A percentile compares a stretch with the other conserved stretches of the same genome.
These are phyloP conservation scores for Ornithoptera priamus DNA, from an alignment of 2,888 invertebrate species.

Conservation along the genomic window DNA sequence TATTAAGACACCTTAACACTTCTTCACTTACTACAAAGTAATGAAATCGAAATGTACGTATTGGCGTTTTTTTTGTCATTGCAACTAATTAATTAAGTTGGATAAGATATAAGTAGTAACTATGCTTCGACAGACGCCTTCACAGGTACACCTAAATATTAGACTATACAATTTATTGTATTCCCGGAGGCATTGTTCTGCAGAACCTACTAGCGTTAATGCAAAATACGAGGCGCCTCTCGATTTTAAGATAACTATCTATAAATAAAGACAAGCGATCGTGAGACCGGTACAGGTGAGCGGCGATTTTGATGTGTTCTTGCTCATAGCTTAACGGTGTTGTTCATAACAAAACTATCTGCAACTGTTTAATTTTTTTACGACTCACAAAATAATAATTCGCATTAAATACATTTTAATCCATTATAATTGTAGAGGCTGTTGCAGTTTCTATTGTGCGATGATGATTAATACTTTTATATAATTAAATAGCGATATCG, in stretches of 20 bases:
- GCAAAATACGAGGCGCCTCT: conserved; percentile 75
- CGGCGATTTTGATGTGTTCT: conserved; percentile 67
- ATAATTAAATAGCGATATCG: conserved; percentile 60
- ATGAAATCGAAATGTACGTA: conserved; percentile 1
- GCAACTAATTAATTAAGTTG: conserved; percentile 8
- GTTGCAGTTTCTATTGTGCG: conserved; percentile 27
- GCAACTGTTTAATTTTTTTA: conserved; percentile 21
- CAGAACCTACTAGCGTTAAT: conserved; percentile 68
- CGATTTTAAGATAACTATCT: conserved; percentile 68
- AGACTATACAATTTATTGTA: conserved; percentile 48
- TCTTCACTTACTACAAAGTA: conserved; percentile 3
- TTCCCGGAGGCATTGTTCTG: conserved; percentile 60
- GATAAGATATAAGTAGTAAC: not conserved
- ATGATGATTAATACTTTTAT: conserved; percentile 40
- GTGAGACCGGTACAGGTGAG: conserved; percentile 72
- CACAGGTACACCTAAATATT: not conserved
- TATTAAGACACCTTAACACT: not conserved
- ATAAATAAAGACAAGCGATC: conserved; percentile 70
- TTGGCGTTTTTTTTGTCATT: not conserved
- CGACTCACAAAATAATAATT: conserved; percentile 8
- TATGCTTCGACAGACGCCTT: not conserved
- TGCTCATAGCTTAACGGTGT: conserved; percentile 47
- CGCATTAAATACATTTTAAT: conserved; percentile 26
- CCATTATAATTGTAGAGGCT: conserved; percentile 12
- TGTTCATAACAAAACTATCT: conserved; percentile 47